phyloP scores from a whole-genome alignment of 2,888 invertebrate species.

The Pyrgus malvae region DNA sequence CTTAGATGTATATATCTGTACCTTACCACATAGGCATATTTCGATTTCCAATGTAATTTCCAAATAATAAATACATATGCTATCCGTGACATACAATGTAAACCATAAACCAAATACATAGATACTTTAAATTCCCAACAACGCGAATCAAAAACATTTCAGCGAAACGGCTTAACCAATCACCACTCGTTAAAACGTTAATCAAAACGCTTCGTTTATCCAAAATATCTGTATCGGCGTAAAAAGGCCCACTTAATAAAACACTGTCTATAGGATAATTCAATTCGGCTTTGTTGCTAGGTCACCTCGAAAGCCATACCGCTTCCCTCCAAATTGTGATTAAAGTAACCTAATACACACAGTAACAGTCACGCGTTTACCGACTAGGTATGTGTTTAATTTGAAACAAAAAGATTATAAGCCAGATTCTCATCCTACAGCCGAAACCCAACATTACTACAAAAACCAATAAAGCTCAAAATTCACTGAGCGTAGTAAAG shows the following conservation, averaged over 20 bases:
- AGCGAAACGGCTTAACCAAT: not conserved
- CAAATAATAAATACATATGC: no score
- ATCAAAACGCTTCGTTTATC: conserved; percentile 9
- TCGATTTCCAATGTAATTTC: no score
- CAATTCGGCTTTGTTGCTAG: conserved; percentile 64
- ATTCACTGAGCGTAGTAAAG: conserved; percentile 37
- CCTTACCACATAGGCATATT: no score
- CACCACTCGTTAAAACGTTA: conserved; percentile 6
- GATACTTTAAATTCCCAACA: no score
- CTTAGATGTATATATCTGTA: no score
- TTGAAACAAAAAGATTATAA: conserved; percentile 47
- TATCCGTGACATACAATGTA: no score
- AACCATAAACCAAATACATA: no score
- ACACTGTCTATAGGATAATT: conserved; percentile 48
- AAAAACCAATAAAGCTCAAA: conserved; percentile 29
- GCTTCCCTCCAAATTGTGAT: conserved; percentile 80
- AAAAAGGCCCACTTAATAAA: conserved; percentile 26
- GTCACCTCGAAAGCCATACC: conserved; percentile 74
- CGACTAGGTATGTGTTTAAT: conserved; percentile 53
- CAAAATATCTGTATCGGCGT: conserved; percentile 13
- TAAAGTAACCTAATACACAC: conserved; percentile 81
- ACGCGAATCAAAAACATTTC: conserved; percentile 1
- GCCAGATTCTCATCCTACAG: conserved; percentile 27
- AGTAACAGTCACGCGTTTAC: conserved; percentile 80
- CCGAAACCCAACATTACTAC: conserved; percentile 34